Percentiles rank a stretch among this genome's conserved stretches.
phyloP scores from a whole-genome alignment of 2,888 invertebrate species.

The Apodemia zela region DNA sequence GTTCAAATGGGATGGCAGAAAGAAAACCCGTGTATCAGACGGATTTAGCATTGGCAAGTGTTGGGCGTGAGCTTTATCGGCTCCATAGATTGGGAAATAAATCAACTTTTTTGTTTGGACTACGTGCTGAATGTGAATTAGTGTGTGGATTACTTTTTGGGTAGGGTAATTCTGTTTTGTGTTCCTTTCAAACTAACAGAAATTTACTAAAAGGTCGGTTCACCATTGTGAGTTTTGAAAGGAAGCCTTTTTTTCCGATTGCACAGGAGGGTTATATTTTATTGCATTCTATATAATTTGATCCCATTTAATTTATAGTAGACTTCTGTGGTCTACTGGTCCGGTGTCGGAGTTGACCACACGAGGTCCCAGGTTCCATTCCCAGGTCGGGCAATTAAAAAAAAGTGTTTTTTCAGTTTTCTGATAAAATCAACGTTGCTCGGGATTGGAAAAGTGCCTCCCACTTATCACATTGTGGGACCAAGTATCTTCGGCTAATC shows the following conservation, averaged over 20 bases:
- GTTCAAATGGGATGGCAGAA: conserved; percentile 15
- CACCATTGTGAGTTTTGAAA: too few relatives aligned
- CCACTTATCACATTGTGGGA: too few relatives aligned
- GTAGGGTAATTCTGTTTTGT: not conserved
- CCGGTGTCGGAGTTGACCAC: too few relatives aligned
- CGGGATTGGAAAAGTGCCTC: too few relatives aligned
- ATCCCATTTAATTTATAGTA: too few relatives aligned
- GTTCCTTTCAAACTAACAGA: not conserved
- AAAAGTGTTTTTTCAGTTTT: too few relatives aligned
- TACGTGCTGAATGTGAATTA: conserved; percentile 16
- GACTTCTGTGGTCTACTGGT: too few relatives aligned
- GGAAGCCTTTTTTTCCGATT: not conserved
- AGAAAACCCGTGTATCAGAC: conserved; percentile 17
- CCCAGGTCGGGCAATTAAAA: too few relatives aligned
- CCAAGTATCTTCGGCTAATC: too few relatives aligned
- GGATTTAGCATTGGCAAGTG: conserved; percentile 16
- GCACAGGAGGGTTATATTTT: not conserved
- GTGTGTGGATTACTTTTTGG: conserved; percentile 15
- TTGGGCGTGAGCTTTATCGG: conserved; percentile 8
- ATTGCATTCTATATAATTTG: too few relatives aligned
- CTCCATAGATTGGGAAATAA: conserved; percentile 16
- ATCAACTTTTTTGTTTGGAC: conserved; percentile 16
- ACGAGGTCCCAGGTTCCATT: too few relatives aligned
- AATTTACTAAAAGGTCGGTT: not conserved
- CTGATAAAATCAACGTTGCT: too few relatives aligned